Percentiles rank a stretch among this genome's conserved stretches.
phyloP scores from a whole-genome alignment of 2,797 vertebrate species.

The Squalus acanthias region DNA sequence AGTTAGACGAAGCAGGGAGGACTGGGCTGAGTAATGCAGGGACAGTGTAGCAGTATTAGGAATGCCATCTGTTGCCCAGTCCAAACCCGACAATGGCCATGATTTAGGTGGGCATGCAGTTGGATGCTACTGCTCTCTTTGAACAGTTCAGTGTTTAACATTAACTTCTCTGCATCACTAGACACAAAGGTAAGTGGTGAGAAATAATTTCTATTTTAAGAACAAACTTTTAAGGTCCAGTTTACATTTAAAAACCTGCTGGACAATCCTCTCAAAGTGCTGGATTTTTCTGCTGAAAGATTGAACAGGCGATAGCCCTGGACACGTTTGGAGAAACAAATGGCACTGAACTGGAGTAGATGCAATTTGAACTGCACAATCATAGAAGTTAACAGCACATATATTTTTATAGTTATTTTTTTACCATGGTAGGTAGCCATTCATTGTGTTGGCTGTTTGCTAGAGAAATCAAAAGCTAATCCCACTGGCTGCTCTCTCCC shows the following conservation, averaged over 20 bases:
- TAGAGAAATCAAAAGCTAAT: neutral
- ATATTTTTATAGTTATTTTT: neutral
- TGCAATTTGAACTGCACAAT: neutral
- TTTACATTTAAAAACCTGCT: neutral
- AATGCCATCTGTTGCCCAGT: neutral
- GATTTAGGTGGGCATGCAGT: neutral
- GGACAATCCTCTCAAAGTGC: neutral
- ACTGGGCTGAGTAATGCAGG: no score
- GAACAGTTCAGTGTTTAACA: neutral
- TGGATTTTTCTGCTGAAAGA: neutral
- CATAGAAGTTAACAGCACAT: neutral
- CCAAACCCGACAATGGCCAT: neutral
- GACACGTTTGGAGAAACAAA: neutral
- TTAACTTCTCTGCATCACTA: neutral
- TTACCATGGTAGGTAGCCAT: neutral
- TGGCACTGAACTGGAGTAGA: neutral
- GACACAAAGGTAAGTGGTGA: neutral
- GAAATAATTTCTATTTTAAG: neutral
- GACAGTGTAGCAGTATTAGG: neutral
- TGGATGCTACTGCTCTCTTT: neutral
- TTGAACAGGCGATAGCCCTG: neutral
- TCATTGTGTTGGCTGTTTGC: neutral
- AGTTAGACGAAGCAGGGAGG: no score
- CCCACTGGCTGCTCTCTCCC: neutral
- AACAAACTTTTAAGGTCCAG: neutral